These are phyloP conservation scores for Sparus aurata DNA, from an alignment of 2,797 vertebrate genomes.

Conservation along the genomic window DNA sequence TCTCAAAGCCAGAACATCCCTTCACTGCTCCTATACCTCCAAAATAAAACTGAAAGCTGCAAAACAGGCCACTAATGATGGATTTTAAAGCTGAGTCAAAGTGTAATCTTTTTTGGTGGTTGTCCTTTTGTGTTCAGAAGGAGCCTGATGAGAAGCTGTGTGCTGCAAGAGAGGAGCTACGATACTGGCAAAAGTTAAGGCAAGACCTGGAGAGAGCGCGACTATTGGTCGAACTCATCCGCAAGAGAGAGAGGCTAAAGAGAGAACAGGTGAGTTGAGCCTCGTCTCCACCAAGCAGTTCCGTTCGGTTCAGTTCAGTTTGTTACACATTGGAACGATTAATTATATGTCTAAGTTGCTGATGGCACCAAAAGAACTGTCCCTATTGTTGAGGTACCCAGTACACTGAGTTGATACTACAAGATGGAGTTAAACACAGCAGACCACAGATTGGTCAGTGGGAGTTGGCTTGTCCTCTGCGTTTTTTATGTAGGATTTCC, in stretches of 20 bases:
- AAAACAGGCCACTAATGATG: neutral
- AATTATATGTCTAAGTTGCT: too few species aligned
- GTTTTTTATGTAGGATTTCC: too few species aligned
- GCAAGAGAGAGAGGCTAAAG: constrained; percentile 85
- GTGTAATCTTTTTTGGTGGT: constrained; percentile 13
- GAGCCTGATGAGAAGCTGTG: constrained; percentile 94
- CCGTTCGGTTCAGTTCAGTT: too few species aligned
- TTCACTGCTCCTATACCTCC: neutral
- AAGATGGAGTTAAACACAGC: too few species aligned
- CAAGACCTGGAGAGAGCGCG: constrained; percentile 96
- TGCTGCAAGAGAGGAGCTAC: constrained; percentile 94
- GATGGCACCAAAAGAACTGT: too few species aligned
- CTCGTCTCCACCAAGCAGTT: too few species aligned
- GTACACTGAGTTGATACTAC: too few species aligned
- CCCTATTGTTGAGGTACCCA: too few species aligned
- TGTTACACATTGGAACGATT: too few species aligned
- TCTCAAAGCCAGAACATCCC: neutral
- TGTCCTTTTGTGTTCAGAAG: constrained; percentile 81
- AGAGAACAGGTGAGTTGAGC: constrained; percentile 89
- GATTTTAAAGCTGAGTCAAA: constrained; percentile 13
- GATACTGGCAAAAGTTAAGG: constrained; percentile 98
- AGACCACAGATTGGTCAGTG: too few species aligned
- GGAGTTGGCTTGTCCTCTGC: too few species aligned
- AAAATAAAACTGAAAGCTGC: neutral
- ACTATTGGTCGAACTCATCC: constrained; percentile 95